phyloP scores from a whole-genome alignment of 2,113 vertebrate genomes.

The Equus quagga region DNA sequence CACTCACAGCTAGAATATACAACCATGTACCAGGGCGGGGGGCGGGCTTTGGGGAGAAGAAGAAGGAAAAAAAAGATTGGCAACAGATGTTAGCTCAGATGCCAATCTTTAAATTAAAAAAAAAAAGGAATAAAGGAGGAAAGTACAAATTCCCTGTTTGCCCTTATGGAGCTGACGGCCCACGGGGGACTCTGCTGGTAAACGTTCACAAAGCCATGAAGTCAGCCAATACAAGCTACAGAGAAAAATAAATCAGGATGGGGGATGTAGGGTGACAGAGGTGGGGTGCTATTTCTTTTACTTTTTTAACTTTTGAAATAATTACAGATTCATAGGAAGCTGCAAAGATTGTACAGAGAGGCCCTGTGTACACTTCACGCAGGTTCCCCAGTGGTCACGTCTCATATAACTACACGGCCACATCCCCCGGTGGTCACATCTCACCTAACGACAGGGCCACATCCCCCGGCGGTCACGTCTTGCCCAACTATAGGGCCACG shows the following conservation, averaged over 20 bases:
- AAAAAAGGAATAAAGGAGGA: too few species aligned
- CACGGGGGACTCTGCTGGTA: too few species aligned
- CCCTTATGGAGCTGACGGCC: background rate
- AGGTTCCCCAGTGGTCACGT: too few species aligned
- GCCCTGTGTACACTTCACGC: background rate
- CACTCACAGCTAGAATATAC: too few species aligned
- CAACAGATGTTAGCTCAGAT: too few species aligned
- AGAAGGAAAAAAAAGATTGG: too few species aligned
- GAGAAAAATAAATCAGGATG: background rate
- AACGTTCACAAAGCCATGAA: background rate
- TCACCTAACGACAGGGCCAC: background rate
- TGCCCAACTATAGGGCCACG: fast-evolving
- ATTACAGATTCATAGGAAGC: background rate
- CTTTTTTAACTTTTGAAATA: background rate
- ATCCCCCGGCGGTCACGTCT: background rate
- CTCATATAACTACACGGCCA: too few species aligned
- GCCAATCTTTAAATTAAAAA: too few species aligned
- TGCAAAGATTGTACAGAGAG: background rate
- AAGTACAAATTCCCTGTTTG: background rate
- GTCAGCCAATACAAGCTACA: background rate
- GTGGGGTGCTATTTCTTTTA: background rate
- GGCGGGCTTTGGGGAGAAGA: too few species aligned
- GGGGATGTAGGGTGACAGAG: background rate
- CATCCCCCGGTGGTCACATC: background rate
- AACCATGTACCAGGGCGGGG: too few species aligned